phyloP scores from a whole-genome alignment of 2,113 vertebrate species.

The Antigone vipio region DNA sequence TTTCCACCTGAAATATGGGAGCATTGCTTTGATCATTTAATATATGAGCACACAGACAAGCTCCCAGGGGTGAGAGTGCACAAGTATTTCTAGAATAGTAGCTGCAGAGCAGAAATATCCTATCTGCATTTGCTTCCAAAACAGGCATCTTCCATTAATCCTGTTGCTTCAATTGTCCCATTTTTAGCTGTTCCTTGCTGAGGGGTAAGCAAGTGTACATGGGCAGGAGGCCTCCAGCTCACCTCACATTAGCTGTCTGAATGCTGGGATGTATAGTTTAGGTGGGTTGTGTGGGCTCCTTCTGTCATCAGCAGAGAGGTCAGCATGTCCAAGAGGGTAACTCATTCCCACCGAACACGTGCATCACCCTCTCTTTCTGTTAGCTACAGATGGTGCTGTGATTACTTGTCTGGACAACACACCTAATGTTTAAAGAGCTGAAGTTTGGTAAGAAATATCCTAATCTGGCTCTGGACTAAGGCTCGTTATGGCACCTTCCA shows the following conservation, averaged over 20 bases:
- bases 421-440: not conserved
- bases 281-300: not conserved
- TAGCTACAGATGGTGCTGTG: not conserved
- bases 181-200: not conserved
- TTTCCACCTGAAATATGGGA: not conserved
- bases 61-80: not conserved
- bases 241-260: not conserved
- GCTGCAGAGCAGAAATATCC: not conserved
- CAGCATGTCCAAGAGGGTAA: not conserved
- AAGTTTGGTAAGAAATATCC: not conserved
- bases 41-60: not conserved
- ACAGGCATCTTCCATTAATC: not conserved
- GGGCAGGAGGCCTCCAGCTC: not conserved
- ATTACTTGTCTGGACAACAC: not conserved
- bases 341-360: not conserved
- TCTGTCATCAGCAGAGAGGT: not conserved
- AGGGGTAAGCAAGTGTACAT: not conserved
- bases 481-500: no score
- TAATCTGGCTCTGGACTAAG: not conserved
- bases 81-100: not conserved
- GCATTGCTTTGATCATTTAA: not conserved
- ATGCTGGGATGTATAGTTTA: not conserved
- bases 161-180: not conserved
- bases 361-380: not conserved
- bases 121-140: not conserved